These are phyloP conservation scores for Denticeps clupeoides DNA, from an alignment of 2,797 vertebrate species.

Conservation along the genomic window DNA sequence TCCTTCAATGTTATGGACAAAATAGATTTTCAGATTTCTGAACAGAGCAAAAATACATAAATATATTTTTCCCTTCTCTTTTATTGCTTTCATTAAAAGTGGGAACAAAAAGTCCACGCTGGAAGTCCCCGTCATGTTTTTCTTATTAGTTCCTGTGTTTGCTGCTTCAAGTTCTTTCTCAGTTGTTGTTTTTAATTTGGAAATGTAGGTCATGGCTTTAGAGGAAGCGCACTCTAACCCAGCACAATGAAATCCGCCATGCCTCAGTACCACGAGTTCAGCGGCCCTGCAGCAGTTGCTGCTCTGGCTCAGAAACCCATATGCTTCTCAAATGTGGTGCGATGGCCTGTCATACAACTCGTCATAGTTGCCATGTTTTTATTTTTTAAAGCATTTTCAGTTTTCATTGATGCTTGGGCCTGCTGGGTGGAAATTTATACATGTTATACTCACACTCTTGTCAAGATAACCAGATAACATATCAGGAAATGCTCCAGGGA, in stretches of 20 bases:
- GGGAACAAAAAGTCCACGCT: conserved; percentile 15
- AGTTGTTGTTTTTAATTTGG: conserved; percentile 50
- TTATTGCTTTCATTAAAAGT: conserved; percentile 26
- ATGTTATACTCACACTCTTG: too few relatives aligned
- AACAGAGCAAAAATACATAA: background rate
- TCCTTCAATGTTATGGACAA: too few relatives aligned
- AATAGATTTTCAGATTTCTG: background rate
- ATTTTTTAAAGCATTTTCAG: too few relatives aligned
- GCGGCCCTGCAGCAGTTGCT: background rate
- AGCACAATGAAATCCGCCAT: conserved; percentile 2
- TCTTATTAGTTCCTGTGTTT: conserved; percentile 36
- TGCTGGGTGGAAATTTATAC: too few relatives aligned
- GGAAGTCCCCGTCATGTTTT: conserved; percentile 20
- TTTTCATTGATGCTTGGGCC: too few relatives aligned
- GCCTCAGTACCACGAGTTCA: background rate
- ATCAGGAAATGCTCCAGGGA: too few relatives aligned
- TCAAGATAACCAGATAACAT: too few relatives aligned
- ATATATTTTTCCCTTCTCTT: conserved; percentile 20
- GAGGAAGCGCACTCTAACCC: conserved; percentile 24
- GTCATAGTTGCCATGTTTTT: too few relatives aligned
- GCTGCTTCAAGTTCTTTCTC: conserved; percentile 29
- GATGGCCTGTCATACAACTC: too few relatives aligned
- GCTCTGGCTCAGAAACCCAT: too few relatives aligned
- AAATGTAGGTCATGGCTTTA: conserved; percentile 48
- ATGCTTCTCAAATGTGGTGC: too few relatives aligned